These are phyloP conservation scores for Caenorhabditis doughertyi DNA, from an alignment of 2,888 invertebrate genomes.

Conservation along the genomic window DNA sequence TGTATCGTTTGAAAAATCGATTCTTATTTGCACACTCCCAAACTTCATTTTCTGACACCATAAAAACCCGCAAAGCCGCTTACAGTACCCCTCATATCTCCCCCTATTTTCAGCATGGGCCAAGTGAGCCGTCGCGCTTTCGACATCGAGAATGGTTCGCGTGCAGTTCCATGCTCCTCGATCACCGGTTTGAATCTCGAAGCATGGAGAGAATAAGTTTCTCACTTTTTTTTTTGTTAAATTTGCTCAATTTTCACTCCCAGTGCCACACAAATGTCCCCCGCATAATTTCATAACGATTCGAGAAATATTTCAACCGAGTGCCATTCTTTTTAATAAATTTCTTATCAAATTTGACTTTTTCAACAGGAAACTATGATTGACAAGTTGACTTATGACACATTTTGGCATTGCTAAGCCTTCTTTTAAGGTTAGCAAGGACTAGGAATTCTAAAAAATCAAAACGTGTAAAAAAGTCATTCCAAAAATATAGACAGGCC, in stretches of 20 bases:
- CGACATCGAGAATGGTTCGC: constrained; percentile 68
- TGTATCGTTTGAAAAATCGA: too few species aligned
- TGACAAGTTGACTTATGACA: constrained; percentile 26
- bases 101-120: constrained; percentile 61
- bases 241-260: neutral
- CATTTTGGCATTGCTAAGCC: constrained; percentile 22
- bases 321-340: constrained; percentile 55
- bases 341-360: neutral
- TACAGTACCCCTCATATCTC: neutral
- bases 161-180: constrained; percentile 75
- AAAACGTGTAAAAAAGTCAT: neutral
- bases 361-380: constrained; percentile 5
- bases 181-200: constrained; percentile 75
- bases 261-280: constrained; percentile 24
- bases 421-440: neutral
- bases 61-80: too few species aligned
- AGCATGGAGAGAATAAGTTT: constrained; percentile 73
- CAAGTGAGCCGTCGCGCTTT: constrained; percentile 66
- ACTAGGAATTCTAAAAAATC: neutral
- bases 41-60: too few species aligned
- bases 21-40: too few species aligned
- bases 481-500: neutral
- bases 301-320: constrained; percentile 18
- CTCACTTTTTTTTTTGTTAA: too few species aligned
- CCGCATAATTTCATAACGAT: constrained; percentile 20